A percentile compares a stretch with the other conserved stretches of the same genome.
These are phyloP conservation scores for Crypturellus tataupa DNA, from an alignment of 2,797 vertebrate genomes.

Conservation along the genomic window DNA sequence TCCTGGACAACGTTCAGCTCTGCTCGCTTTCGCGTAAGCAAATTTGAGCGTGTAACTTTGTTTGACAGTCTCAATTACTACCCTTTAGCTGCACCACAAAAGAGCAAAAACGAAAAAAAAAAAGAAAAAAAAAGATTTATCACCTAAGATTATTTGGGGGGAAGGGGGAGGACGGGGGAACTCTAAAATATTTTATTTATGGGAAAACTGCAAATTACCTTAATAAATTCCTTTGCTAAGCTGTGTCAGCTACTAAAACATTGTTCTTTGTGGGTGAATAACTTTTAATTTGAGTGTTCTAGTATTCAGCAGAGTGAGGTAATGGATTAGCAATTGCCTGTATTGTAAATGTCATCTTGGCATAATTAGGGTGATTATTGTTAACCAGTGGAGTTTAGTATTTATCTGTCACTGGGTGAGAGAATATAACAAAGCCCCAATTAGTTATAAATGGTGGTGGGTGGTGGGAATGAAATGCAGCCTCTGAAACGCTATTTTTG, in stretches of 20 bases:
- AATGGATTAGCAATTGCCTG: conserved; percentile 79
- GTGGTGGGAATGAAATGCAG: conserved; percentile 39
- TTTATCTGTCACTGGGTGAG: conserved; percentile 77
- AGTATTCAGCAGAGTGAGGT: conserved; percentile 75
- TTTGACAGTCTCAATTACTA: conserved; percentile 29
- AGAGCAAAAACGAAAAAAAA: background rate
- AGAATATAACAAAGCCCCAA: conserved; percentile 67
- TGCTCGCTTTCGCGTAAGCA: conserved; percentile 9
- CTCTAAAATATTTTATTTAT: conserved; percentile 72
- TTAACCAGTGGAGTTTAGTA: conserved; percentile 77
- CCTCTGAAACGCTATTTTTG: background rate
- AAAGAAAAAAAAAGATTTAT: background rate
- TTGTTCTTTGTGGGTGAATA: conserved; percentile 79
- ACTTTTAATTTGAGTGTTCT: conserved; percentile 78
- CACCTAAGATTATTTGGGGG: conserved; percentile 27
- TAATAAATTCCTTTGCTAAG: conserved; percentile 75
- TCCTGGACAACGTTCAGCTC: background rate
- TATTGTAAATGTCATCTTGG: conserved; percentile 78
- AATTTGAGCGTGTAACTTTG: background rate
- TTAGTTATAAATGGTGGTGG: conserved; percentile 68
- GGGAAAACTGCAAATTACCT: conserved; percentile 72
- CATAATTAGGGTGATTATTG: conserved; percentile 80
- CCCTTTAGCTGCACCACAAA: background rate
- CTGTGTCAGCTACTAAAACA: conserved; percentile 75
- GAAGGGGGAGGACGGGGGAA: background rate